Percentiles rank a stretch among this genome's conserved stretches.
phyloP scores from a whole-genome alignment of 2,888 invertebrate species.

The Eledona agricola region DNA sequence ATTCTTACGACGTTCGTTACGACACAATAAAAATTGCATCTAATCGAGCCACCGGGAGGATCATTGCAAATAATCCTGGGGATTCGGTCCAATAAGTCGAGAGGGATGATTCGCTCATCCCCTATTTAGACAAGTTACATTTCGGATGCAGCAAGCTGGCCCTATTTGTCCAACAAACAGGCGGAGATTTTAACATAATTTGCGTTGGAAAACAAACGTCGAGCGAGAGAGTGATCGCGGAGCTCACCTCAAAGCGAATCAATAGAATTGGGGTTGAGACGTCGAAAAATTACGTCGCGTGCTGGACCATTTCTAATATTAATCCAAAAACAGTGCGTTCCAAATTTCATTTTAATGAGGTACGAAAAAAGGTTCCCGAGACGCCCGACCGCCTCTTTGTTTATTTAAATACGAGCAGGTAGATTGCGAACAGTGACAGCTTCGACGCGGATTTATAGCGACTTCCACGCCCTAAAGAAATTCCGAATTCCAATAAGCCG shows the following conservation, averaged over 20 bases:
- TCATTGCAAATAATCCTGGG: too few relatives aligned
- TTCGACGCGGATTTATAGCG: too few relatives aligned
- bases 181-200: constrained; percentile 34
- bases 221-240: constrained; percentile 17
- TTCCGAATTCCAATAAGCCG: neutral
- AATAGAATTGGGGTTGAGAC: constrained; percentile 27
- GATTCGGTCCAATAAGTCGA: constrained; percentile 13
- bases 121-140: constrained; percentile 21
- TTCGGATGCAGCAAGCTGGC: constrained; percentile 30
- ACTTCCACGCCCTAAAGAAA: neutral
- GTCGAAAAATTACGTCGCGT: constrained; percentile 28
- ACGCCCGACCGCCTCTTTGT: constrained; percentile 13
- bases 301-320: constrained; percentile 30
- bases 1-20: too few relatives aligned
- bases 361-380: constrained; percentile 3
- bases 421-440: too few relatives aligned
- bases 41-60: too few relatives aligned
- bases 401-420: constrained; percentile 12
- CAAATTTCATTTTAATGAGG: constrained; percentile 27
- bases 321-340: constrained; percentile 23
- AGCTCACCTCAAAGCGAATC: constrained; percentile 16
- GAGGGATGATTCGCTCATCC: constrained; percentile 12
- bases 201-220: constrained; percentile 36
- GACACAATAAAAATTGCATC: too few relatives aligned
- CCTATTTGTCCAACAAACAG: constrained; percentile 36